These are phyloP conservation scores for Lacanobia wlatinum DNA, from an alignment of 2,888 invertebrate genomes.

Conservation along the genomic window DNA sequence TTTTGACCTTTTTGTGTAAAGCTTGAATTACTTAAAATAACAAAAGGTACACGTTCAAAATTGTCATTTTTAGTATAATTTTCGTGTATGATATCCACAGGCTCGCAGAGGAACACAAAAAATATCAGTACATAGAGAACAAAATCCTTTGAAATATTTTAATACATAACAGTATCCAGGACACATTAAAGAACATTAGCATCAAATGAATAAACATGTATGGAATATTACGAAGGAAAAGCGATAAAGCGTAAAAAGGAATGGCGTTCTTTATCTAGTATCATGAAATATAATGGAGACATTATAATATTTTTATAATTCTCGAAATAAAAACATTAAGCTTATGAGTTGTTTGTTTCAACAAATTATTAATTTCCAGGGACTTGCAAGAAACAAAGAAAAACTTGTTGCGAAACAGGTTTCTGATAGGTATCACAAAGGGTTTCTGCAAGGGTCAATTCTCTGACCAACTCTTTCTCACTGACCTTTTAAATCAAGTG, in stretches of 20 bases:
- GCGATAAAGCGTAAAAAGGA: conserved; percentile 50
- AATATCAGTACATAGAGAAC: not conserved
- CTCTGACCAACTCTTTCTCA: not conserved
- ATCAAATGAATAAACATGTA: conserved; percentile 63
- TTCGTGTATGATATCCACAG: not conserved
- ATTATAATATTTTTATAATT: conserved; percentile 3
- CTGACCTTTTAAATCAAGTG: not conserved
- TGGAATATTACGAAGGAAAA: conserved; percentile 40
- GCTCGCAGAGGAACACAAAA: not conserved
- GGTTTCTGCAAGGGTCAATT: not conserved
- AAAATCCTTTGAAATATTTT: conserved; percentile 30
- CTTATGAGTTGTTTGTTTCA: conserved; percentile 1
- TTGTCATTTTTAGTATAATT: not conserved
- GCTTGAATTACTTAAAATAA: not conserved
- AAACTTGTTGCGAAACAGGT: no score
- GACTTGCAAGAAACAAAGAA: not conserved
- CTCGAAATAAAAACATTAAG: conserved; percentile 7
- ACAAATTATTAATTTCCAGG: not conserved
- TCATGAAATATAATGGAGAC: conserved; percentile 38
- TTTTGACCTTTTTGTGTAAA: not conserved
- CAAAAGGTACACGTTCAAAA: not conserved
- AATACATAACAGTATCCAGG: conserved; percentile 29
- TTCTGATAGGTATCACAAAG: not conserved
- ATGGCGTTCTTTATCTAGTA: conserved; percentile 46
- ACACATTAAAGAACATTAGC: conserved; percentile 59